A percentile compares a stretch with the other conserved stretches of the same genome.
Conservation (phyloP, 2,888 invertebrate genomes). For the Xestoiulus laeticollis region DNA sequence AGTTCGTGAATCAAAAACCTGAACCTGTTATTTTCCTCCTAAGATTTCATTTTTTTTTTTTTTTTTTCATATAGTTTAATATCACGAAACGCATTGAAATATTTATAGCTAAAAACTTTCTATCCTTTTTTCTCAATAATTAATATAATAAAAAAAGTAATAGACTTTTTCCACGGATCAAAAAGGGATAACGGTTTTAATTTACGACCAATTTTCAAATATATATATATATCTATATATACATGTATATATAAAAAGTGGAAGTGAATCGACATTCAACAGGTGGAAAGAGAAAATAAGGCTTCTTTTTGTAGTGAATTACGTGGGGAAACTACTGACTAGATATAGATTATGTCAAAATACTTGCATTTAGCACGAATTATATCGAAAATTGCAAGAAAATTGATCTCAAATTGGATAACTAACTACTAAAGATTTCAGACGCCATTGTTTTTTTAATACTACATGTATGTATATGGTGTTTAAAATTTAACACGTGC, state of each 20-base stretch:
- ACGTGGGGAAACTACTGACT: slow-evolving; percentile 6
- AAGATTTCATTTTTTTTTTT: too few species aligned
- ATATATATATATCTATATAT: background rate
- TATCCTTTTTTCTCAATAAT: background rate
- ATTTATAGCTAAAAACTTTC: background rate
- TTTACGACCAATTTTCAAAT: slow-evolving; percentile 28
- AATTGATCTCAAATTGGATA: background rate
- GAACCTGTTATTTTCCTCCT: slow-evolving; percentile 20
- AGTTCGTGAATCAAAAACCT: background rate
- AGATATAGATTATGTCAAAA: background rate
- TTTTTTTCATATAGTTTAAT: background rate
- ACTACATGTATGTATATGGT: too few species aligned
- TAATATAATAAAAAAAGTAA: slow-evolving; percentile 27
- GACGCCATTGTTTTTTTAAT: too few species aligned
- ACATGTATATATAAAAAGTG: background rate
- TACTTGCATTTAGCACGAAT: background rate
- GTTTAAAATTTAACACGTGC: too few species aligned
- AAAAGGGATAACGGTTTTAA: slow-evolving; percentile 39
- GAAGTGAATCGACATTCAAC: too few species aligned
- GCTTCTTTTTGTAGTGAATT: background rate
- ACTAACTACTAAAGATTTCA: too few species aligned
- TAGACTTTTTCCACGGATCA: background rate
- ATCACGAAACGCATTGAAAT: background rate
- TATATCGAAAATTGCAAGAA: background rate
- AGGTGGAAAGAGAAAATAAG: background rate